A percentile compares a stretch with the other conserved stretches of the same genome.
Evolutionary conservation across 2,888 invertebrate species (phyloP).

Genomic region (Acleris cristana): DNA sequence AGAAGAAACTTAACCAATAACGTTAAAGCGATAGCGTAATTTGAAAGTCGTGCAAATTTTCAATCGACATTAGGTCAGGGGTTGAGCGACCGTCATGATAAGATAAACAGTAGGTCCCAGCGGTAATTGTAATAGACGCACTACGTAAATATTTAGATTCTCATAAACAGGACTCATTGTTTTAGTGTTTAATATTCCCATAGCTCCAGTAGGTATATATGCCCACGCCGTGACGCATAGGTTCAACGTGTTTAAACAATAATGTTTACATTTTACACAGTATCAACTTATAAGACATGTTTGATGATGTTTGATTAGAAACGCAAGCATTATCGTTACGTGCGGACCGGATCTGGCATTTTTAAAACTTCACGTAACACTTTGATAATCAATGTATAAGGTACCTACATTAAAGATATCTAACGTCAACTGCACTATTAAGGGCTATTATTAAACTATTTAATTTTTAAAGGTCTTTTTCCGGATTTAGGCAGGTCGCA

Average conservation of each 20-base stretch:
- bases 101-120: conserved; percentile 3
- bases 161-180: conserved; percentile 22
- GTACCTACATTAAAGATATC: too few species aligned
- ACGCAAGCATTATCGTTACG: not conserved
- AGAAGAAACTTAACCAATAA: conserved; percentile 10
- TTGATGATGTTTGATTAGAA: conserved; percentile 14
- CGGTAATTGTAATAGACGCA: not conserved
- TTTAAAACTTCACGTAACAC: not conserved
- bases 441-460: too few species aligned
- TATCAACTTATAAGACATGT: conserved; percentile 3
- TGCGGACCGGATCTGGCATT: not conserved
- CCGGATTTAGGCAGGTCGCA: too few species aligned
- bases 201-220: conserved; percentile 7
- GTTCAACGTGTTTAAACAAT: conserved; percentile 26
- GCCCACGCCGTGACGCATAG: conserved; percentile 11
- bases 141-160: conserved; percentile 26
- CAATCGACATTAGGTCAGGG: conserved; percentile 20
- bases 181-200: conserved; percentile 28
- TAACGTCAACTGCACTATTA: too few species aligned
- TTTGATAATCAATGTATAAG: too few species aligned
- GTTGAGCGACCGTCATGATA: conserved; percentile 22
- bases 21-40: conserved; percentile 10
- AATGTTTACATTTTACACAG: conserved; percentile 23
- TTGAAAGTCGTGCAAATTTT: conserved; percentile 31
- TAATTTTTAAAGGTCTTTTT: too few species aligned